A percentile compares a stretch with the other conserved stretches of the same genome.
Evolutionary conservation across 2,797 vertebrate species (phyloP).

Genomic region (Rhinogobio ventralis): DNA sequence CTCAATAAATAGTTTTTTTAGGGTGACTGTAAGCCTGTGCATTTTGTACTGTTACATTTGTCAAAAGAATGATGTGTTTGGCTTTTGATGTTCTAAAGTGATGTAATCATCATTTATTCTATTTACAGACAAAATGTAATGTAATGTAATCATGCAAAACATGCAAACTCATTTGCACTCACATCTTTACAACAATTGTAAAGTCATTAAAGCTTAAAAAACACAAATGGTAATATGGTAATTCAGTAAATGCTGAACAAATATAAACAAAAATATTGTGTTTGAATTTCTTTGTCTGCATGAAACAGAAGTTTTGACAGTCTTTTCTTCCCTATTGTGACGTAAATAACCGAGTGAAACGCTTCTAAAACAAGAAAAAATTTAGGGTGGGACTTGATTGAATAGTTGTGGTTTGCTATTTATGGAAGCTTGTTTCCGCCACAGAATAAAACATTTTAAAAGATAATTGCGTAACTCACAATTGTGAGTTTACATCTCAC

Average conservation of each 20-base stretch:
- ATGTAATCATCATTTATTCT: not conserved
- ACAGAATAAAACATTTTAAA: too few species aligned
- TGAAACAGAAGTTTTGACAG: not conserved
- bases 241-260: not conserved
- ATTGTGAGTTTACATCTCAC: too few species aligned
- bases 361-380: not conserved
- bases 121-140: not conserved
- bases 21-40: constrained; percentile 47
- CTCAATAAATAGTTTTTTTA: constrained; percentile 90
- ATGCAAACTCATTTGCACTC: not conserved
- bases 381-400: not conserved
- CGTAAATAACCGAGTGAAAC: not conserved
- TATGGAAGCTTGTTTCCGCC: too few species aligned
- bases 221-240: not conserved
- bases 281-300: not conserved
- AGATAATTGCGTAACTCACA: too few species aligned
- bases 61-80: not conserved
- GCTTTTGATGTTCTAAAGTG: not conserved
- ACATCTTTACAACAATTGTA: not conserved
- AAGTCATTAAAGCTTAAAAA: not conserved
- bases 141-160: not conserved
- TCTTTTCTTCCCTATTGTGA: not conserved
- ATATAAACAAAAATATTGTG: not conserved
- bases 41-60: not conserved
- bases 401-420: not conserved